Base-by-base conservation (phyloP, 1,140 invertebrate genomes). In the Megathymus violae region DNA sequence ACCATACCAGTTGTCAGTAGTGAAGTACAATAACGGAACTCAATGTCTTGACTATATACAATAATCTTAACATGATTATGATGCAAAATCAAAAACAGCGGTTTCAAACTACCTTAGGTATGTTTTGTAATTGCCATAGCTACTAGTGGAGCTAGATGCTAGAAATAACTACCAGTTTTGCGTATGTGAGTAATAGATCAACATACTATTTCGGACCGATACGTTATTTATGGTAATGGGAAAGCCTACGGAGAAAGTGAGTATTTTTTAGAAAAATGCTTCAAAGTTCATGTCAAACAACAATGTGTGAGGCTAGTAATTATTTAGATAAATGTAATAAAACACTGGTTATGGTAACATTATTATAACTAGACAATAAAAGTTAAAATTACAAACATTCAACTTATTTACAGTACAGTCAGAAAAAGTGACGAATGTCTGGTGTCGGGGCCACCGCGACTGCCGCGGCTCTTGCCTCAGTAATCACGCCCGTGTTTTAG, bases 401-500 rank as follows among this genome's bases (percentile, higher is more conserved):
- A 44, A 44, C 25, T 47, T 47, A 47, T 47, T 47, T 17, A 22
- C 16, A 7, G 7, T 34, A 34, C 14, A 31, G 13, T 34, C 11
- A 36, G 31, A 40, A 48, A 41, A 51, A 52, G 27, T 51, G 48
- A 41, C 60, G 59, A 51, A 47, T 44, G 59, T 40, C 47, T 38
- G 36, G 7, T 11, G 14, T 31, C 14, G 19, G 11, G 40, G 17
- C 75, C 69, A 64, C 58, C 70, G 69, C 27, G 27, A 31, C 27
- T 9, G 67, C 75, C 61, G 76, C 72, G 74, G 63, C 65, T 82
- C 77, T 59, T 74, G 67, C 72, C 58, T 74, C 74, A 67, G 74
- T 63, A 76, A 74, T 70, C 70, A 58, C 69, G 27, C n/a, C 62
- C 74, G 73, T 71, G 74, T 74, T 82, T 80, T 81, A 75, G 83